A percentile compares a stretch with the other conserved stretches of the same genome.
Conservation (phyloP, 2,113 vertebrate genomes). For the Noctilio leporinus region DNA sequence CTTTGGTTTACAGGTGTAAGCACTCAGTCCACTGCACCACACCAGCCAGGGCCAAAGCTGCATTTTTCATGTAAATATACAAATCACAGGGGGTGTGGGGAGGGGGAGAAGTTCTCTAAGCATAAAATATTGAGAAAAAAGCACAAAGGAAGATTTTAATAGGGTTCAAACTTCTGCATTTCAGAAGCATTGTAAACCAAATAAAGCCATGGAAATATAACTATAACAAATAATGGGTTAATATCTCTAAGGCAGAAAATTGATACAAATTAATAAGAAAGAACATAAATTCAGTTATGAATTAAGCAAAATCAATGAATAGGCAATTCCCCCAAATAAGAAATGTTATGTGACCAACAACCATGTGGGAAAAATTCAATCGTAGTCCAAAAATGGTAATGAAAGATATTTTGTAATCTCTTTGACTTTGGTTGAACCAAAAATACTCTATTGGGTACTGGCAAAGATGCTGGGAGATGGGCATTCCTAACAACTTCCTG, state of each 20-base stretch:
- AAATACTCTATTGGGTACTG: not conserved
- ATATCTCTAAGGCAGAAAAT: not conserved
- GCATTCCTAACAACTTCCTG: not conserved
- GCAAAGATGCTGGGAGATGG: not conserved
- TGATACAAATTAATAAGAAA: not conserved
- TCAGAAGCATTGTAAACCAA: not conserved
- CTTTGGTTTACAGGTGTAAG: too few species aligned
- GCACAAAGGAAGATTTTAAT: not conserved
- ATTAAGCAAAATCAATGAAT: not conserved
- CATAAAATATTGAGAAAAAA: not conserved
- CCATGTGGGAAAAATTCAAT: not conserved
- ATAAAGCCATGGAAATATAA: not conserved
- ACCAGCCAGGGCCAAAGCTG: too few species aligned
- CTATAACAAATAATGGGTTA: not conserved
- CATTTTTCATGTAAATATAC: not conserved
- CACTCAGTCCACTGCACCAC: too few species aligned
- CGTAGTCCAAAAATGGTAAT: slow-evolving; percentile 26
- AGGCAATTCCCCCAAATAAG: not conserved
- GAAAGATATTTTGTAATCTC: not conserved
- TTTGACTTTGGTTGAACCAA: not conserved
- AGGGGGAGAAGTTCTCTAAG: not conserved
- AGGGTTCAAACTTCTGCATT: not conserved
- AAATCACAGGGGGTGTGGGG: not conserved
- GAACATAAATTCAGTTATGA: not conserved
- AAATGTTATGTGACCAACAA: not conserved